phyloP scores from a whole-genome alignment of 2,113 vertebrate genomes.

The Desmodus rotundus region DNA sequence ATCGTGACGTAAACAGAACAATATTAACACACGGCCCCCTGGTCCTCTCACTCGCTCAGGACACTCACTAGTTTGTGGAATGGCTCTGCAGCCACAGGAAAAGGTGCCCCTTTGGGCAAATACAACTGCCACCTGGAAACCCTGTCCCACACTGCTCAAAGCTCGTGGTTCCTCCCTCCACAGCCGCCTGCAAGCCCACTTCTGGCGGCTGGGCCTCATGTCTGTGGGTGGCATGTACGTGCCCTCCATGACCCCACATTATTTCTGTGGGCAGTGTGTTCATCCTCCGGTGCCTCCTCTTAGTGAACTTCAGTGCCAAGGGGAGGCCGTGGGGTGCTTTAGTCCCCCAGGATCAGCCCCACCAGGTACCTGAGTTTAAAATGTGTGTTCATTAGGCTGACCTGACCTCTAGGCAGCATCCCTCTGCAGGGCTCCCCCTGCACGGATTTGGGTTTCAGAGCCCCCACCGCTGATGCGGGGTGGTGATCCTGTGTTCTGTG shows the following conservation, averaged over 20 bases:
- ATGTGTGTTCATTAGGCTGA: neutral
- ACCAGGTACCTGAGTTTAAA: neutral
- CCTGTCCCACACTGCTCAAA: too few species aligned
- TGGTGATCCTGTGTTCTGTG: accelerated
- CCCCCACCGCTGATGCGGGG: accelerated
- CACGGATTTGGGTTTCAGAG: accelerated
- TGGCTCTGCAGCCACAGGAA: neutral
- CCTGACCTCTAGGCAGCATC: neutral
- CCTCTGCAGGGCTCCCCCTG: neutral
- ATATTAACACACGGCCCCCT: neutral
- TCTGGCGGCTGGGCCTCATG: neutral
- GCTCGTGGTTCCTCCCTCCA: accelerated
- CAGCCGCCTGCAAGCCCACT: neutral
- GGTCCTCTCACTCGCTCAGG: neutral
- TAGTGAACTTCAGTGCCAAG: neutral
- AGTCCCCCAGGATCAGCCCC: too few species aligned
- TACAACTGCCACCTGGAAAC: neutral
- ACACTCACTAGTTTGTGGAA: accelerated
- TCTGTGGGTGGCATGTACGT: neutral
- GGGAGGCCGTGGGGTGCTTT: neutral
- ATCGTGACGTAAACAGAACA: accelerated
- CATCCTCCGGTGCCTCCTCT: neutral
- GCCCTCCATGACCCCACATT: neutral
- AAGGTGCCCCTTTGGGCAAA: neutral
- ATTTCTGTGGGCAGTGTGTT: accelerated